Evolutionary conservation across 2,888 invertebrate species (phyloP), one percentile per base, ranked within the genome.

Genomic region (Oxytorus armatus): DNA sequence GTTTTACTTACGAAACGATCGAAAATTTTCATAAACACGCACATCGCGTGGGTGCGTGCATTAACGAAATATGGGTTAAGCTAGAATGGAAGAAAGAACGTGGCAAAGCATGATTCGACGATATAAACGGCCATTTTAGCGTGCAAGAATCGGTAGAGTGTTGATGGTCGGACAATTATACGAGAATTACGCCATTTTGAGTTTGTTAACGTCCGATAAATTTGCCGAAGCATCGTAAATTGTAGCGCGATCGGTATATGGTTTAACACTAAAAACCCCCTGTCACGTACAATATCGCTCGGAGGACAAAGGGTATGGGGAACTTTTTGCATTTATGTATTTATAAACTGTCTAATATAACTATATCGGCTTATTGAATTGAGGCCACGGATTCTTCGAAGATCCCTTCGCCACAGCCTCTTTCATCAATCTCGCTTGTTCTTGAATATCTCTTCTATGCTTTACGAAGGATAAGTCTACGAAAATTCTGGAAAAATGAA

Each of bases 391-490:
- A 86, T 92, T 92, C 89, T 91, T 92, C 85, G 90, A 87, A 82
- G 89, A 86, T 83, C 88, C 88, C 77, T 89, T 88, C 85, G 88
- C 86, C 81, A 90, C 92, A 87, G 90, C 91, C 86, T 92, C 92
- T 89, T 90, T 92, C 92, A 89, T 92, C 89, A 92, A 89, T 92
- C 93, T 93, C 92, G 93, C 94, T 92, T 94, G 93, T 92, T 94
- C 93, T 92, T 94, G 93, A 88, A 94, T 93, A 93, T 93, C 93
- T 91, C 93, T 93, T 94, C 94, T 94, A 93, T 95, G 94, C 95
- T 95, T 95, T 93, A 96, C 94, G 94, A 96, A 95, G 94, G 96
- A 95, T 92, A 96, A 95, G 94, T 96, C 95, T 94, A 96, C 95
- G 95, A 96, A 96, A 95, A 96, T 95, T 95, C 96, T 95, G 94